phyloP scores from a whole-genome alignment of 2,888 invertebrate species.

The Caenorhabditis japonica region DNA sequence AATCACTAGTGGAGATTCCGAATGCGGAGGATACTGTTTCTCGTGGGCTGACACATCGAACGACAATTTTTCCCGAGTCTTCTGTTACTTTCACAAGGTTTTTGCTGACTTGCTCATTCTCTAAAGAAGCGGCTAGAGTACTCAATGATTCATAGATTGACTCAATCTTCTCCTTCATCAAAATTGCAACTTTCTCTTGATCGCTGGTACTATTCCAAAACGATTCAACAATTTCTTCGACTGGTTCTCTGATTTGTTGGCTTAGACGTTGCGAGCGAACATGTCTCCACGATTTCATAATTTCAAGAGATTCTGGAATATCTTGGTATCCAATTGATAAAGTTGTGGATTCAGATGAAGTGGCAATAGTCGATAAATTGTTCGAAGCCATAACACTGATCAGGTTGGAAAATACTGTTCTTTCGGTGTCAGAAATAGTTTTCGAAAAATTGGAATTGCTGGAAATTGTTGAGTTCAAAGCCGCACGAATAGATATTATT shows the following conservation, averaged over 20 bases:
- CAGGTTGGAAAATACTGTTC: conserved; percentile 24
- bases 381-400: conserved; percentile 26
- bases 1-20: conserved; percentile 3
- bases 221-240: conserved; percentile 36
- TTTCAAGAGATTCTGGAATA: conserved; percentile 12
- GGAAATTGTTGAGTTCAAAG: conserved; percentile 22
- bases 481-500: conserved; percentile 17
- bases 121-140: conserved; percentile 21
- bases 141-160: conserved; percentile 15
- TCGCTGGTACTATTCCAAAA: conserved; percentile 52
- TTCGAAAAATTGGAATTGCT: conserved; percentile 23
- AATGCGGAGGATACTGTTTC: conserved; percentile 24
- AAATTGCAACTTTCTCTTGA: conserved; percentile 15
- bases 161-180: conserved; percentile 28
- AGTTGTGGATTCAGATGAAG: conserved; percentile 21
- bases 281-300: conserved; percentile 7
- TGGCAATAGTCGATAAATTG: conserved; percentile 25
- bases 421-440: conserved; percentile 22
- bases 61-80: neutral
- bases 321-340: conserved; percentile 19
- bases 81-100: conserved; percentile 15
- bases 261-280: conserved; percentile 9
- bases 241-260: conserved; percentile 23
- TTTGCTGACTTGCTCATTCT: conserved; percentile 8
- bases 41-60: conserved; percentile 8